A percentile compares a stretch with the other conserved stretches of the same genome.
Conservation (phyloP, 2,888 invertebrate species). For the Drosophila nr. fundita region DNA sequence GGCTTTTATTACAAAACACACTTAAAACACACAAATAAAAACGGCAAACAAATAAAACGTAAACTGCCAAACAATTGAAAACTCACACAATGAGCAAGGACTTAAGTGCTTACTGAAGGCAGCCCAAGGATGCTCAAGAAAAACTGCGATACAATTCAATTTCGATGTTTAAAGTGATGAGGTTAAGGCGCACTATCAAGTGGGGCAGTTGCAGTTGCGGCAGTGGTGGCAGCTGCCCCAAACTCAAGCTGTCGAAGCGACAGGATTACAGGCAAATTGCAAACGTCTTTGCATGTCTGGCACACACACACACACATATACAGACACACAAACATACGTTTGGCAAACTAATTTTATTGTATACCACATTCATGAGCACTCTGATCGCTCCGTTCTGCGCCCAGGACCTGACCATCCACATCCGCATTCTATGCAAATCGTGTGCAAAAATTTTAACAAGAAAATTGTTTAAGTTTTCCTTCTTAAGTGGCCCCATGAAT, state of each 20-base stretch:
- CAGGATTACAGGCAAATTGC: slow-evolving; percentile 77
- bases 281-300: slow-evolving; percentile 75
- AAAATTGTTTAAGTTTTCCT: slow-evolving; percentile 70
- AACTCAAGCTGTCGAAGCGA: slow-evolving; percentile 12
- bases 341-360: slow-evolving; percentile 75
- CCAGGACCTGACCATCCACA: slow-evolving; percentile 8
- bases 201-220: not conserved
- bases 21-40: slow-evolving; percentile 57
- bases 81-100: slow-evolving; percentile 63
- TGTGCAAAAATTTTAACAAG: slow-evolving; percentile 68
- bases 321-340: slow-evolving; percentile 24
- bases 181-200: not conserved
- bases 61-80: slow-evolving; percentile 77
- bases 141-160: slow-evolving; percentile 63
- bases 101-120: slow-evolving; percentile 75
- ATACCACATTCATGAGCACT: slow-evolving; percentile 68
- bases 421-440: slow-evolving; percentile 13
- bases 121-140: slow-evolving; percentile 44
- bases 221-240: not conserved
- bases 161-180: slow-evolving; percentile 61
- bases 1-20: slow-evolving; percentile 81
- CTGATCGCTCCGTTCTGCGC: slow-evolving; percentile 29
- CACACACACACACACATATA: slow-evolving; percentile 32
- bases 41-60: slow-evolving; percentile 74
- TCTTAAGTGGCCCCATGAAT: slow-evolving; percentile 55